Conservation (phyloP, 2,797 vertebrate genomes). For the Platyrinchus mystaceus region DNA sequence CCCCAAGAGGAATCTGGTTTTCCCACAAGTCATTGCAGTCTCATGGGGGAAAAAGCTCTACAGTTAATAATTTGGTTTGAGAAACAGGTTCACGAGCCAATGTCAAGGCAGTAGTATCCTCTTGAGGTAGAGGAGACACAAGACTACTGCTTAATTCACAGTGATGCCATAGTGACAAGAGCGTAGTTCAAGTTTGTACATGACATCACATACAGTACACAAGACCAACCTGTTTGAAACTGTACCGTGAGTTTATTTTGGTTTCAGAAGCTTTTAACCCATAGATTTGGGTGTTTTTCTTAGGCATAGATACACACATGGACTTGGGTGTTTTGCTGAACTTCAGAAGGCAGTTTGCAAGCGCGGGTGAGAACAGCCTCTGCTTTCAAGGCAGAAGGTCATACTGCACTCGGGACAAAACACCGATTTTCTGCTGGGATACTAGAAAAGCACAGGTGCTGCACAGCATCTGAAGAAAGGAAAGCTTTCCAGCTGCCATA, state of each 20-base stretch:
- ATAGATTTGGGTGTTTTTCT: neutral
- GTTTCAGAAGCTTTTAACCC: neutral
- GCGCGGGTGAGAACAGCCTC: fast-evolving
- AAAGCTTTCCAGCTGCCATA: neutral
- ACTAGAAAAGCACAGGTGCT: fast-evolving
- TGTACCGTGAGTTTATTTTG: neutral
- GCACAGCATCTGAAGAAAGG: neutral
- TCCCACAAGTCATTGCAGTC: neutral
- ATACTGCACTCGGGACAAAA: neutral
- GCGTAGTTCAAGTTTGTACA: fast-evolving
- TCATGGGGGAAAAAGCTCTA: neutral
- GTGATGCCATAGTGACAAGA: fast-evolving
- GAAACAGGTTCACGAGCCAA: neutral
- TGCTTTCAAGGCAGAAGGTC: neutral
- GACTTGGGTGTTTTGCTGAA: neutral
- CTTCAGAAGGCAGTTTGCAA: neutral
- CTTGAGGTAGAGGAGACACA: neutral
- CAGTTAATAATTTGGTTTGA: neutral
- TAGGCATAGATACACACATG: fast-evolving
- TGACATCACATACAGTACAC: fast-evolving
- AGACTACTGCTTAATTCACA: neutral
- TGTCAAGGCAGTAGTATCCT: neutral
- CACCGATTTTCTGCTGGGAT: neutral
- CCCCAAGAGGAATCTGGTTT: neutral
- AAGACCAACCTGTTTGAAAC: neutral